Evolutionary conservation across 2,888 invertebrate genomes (phyloP), one percentile per base, ranked within the genome.

Genomic region (Colostygia pectinataria): DNA sequence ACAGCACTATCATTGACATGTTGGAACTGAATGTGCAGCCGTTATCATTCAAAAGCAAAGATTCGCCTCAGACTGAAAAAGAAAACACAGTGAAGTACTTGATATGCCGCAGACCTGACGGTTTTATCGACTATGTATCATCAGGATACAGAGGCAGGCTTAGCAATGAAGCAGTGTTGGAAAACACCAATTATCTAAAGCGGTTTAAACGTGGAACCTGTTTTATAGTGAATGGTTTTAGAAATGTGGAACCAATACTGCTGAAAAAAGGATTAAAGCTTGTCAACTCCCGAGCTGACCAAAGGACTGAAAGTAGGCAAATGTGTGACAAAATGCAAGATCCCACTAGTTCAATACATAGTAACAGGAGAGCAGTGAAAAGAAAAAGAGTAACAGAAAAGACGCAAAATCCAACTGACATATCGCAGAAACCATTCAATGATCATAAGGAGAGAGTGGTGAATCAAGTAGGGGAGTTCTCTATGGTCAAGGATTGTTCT

Each of bases 61-160:
- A 28, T 1, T 9, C 31, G 0, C 31, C 29, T n/a, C 40, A 40
- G 23, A 31, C 23, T 31, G 23, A 40, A 12, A 20, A 6, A 9
- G 40, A 31, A 2, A 40, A 40, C 15, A 41, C 32, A 9, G 41
- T 41, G n/a, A 41, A 41, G 4, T 41, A 41, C 4, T 4, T 41
- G 4, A 24, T 41, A 14, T n/a, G 31, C 32, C 15, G 31, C 7
- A 9, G 7, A 9, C 24, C 32, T 3, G 15, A 32, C 4, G 41
- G 41, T 6, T 41, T 25, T 4, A 32, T 41, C 13, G 25, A 24
- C 31, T 41, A 41, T 10, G 41, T 41, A 10, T 41, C 41, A 15
- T 32, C 41, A 0, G 41, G 41, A 0, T 41, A 41, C 8, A 32
- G 41, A 7, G 32, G 32, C 0, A 41, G 23, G 12, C 29, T 15